Percentiles rank a stretch among this genome's conserved stretches.
Evolutionary conservation across 1,140 invertebrate species (phyloP).

Genomic region (Drosophila erecta): DNA sequence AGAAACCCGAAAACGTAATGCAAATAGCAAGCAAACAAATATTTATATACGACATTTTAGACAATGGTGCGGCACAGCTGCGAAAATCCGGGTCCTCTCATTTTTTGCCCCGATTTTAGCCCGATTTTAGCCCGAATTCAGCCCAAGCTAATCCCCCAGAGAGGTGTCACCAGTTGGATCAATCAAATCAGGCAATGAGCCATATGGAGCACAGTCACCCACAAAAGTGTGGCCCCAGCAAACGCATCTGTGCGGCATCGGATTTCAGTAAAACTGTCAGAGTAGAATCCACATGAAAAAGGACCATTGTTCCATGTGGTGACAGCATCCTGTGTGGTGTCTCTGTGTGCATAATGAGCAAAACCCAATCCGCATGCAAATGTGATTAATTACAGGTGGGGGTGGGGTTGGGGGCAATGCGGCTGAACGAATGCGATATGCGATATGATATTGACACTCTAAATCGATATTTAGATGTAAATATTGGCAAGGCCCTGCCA

Average conservation of each 20-base stretch:
- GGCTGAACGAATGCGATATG: constrained; percentile 19
- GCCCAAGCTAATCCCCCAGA: background rate
- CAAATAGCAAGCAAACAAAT: constrained; percentile 59
- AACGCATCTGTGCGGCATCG: constrained; percentile 23
- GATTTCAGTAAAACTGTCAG: constrained; percentile 51
- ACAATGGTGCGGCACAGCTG: constrained; percentile 58
- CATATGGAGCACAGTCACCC: constrained; percentile 39
- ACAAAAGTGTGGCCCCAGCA: constrained; percentile 13
- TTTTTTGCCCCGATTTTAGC: background rate
- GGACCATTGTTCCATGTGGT: constrained; percentile 34
- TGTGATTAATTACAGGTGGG: constrained; percentile 46
- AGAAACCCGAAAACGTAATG: constrained; percentile 51
- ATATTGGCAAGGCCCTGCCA: background rate
- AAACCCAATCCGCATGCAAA: constrained; percentile 41
- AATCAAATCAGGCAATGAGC: constrained; percentile 65
- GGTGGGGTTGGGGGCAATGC: constrained; percentile 6
- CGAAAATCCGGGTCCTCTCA: background rate
- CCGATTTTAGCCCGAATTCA: background rate
- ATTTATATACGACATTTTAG: constrained; percentile 72
- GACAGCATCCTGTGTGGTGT: constrained; percentile 11
- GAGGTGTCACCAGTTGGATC: constrained; percentile 66
- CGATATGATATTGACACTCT: constrained; percentile 26
- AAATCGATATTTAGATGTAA: constrained; percentile 26
- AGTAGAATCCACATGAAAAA: constrained; percentile 43
- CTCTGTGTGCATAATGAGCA: constrained; percentile 20